These are phyloP conservation scores for Cossypha caffra DNA, from an alignment of 2,797 vertebrate genomes.

Conservation along the genomic window DNA sequence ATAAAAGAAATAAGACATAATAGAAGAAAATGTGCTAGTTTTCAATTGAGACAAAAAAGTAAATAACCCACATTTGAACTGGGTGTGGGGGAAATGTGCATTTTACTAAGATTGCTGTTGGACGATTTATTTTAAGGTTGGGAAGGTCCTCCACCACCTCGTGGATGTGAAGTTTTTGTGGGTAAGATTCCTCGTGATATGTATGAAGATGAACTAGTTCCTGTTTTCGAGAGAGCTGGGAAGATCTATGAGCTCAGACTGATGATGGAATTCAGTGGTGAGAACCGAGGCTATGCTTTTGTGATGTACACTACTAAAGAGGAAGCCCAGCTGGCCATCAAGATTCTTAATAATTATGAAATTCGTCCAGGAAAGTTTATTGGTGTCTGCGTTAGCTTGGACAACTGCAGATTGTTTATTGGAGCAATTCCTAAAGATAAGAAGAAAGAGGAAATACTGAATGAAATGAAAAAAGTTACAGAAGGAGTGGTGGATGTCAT, in stretches of 20 bases:
- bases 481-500: constrained; percentile 94
- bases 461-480: constrained; percentile 92
- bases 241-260: constrained; percentile 93
- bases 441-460: constrained; percentile 91
- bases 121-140: constrained; percentile 81
- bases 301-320: constrained; percentile 93
- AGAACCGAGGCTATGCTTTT: constrained; percentile 97
- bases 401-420: constrained; percentile 95
- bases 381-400: constrained; percentile 92
- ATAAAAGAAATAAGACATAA: background rate
- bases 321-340: constrained; percentile 88
- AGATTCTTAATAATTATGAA: constrained; percentile 89
- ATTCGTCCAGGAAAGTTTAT: constrained; percentile 91
- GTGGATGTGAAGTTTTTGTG: constrained; percentile 95
- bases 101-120: constrained; percentile 3
- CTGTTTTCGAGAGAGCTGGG: constrained; percentile 89
- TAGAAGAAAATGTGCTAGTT: background rate
- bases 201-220: constrained; percentile 93
- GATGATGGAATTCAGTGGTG: constrained; percentile 98
- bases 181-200: constrained; percentile 96
- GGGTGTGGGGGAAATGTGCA: rapidly evolving
- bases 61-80: background rate
- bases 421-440: constrained; percentile 94
- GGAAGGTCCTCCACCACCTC: constrained; percentile 90
- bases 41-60: background rate